Base-by-base conservation (phyloP, 2,797 vertebrate genomes). In the Myiotriccus ornatus region DNA sequence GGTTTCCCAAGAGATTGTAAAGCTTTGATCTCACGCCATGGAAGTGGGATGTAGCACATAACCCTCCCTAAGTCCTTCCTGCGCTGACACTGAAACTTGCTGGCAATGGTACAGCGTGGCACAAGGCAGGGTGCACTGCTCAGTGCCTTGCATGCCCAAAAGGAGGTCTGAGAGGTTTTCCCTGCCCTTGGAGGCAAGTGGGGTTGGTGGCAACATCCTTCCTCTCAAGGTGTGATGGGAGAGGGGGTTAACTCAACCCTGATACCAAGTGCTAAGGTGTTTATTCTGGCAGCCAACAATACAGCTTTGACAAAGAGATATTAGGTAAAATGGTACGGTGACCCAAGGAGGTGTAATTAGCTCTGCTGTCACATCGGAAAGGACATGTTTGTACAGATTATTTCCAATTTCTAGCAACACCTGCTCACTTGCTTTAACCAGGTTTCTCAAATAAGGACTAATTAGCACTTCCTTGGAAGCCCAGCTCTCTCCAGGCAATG, bases 401-500 rank as follows among this genome's bases (percentile, higher is more conserved):
- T 86, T 95, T 94, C 70, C 65, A 89, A 64, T 93, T 96, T 96
- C 91, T 94, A 89, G 73, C 78, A 93, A 94, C 91, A 89, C 77
- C 90, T 94, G 89, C 80, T 87, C 83, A 57, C 87, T 97, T 94
- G 70, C 94, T 95, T 96, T 95, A 94, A 90, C 93, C 90, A 89
- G 87, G 89, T 95, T 95, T 95, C 93, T 97, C 95, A 92, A 96
- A 95, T 27, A 90, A 93, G 89, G 88, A 91, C 96, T 97, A 97
- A 98, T 98, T 97, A 98, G 91, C 91, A 87, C 94, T 96, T 96
- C 92, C 95, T 97, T 94, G 91, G 56, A 44, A 97, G 92, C 69
- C 49, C 60, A 90, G 81, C 79, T 91, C 95, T 97, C 92, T 89
- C 56, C 73, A 96, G 94, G 94, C 94, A 90, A 77, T 80, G 69